These are phyloP conservation scores for Muscidifurax raptorellus DNA, from an alignment of 1,140 invertebrate genomes.

Conservation along the genomic window DNA sequence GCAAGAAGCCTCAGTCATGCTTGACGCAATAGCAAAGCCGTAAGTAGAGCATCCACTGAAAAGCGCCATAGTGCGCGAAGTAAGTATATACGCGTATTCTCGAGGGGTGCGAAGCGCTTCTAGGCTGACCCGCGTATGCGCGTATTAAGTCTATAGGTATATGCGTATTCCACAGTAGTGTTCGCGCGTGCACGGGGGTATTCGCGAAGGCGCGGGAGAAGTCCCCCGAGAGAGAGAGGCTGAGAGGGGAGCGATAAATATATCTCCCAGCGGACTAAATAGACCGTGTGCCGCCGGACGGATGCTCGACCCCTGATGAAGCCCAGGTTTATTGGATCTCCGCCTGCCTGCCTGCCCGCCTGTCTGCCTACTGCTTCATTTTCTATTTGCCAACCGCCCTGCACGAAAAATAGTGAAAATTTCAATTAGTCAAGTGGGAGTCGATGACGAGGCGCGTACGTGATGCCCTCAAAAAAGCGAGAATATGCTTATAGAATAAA, in stretches of 20 bases:
- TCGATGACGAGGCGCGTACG: not conserved
- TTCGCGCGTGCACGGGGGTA: not conserved
- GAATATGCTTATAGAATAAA: not conserved
- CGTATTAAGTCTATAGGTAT: not conserved
- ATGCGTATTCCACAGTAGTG: not conserved
- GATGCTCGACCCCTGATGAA: constrained; percentile 47
- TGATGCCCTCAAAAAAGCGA: not conserved
- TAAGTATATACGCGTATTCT: not conserved
- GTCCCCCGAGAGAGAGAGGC: not conserved
- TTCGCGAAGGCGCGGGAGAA: not conserved
- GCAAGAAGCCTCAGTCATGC: not conserved
- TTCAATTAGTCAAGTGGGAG: constrained; percentile 59
- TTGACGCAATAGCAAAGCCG: not conserved
- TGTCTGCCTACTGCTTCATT: not conserved
- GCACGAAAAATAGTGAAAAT: constrained; percentile 60
- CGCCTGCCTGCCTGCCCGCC: not conserved
- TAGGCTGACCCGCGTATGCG: not conserved
- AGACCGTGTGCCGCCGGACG: constrained; percentile 47
- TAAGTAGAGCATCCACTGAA: not conserved
- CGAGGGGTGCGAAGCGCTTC: not conserved
- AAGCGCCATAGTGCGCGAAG: not conserved
- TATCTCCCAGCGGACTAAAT: constrained; percentile 61
- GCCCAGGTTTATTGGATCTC: constrained; percentile 62
- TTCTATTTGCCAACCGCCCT: constrained; percentile 8
- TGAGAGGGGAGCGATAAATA: constrained; percentile 51